Evolutionary conservation across 2,113 vertebrate species (phyloP).

Genomic region (Tachycineta bicolor): DNA sequence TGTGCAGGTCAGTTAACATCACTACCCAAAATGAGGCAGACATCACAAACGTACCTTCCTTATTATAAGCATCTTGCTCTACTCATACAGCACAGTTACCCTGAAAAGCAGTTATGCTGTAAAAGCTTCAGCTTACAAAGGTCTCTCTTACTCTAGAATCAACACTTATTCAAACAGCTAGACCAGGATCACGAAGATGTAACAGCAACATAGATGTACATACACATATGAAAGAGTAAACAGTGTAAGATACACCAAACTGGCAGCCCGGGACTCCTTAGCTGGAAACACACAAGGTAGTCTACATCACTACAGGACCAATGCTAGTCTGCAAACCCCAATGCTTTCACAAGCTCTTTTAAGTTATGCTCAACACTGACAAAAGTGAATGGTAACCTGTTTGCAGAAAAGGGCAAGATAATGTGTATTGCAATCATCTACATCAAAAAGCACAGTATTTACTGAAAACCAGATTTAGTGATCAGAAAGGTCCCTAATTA

Average conservation of each 20-base stretch:
- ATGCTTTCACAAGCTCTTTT: fast-evolving
- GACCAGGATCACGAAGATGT: neutral
- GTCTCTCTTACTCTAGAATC: neutral
- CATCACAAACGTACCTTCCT: neutral
- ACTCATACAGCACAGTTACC: neutral
- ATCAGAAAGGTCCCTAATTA: neutral
- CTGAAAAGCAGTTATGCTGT: neutral
- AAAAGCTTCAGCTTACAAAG: neutral
- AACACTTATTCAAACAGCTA: neutral
- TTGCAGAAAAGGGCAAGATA: neutral
- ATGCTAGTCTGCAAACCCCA: neutral
- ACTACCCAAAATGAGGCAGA: neutral
- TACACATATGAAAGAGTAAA: neutral
- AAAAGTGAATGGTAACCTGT: neutral
- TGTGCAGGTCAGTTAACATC: neutral
- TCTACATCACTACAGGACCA: neutral
- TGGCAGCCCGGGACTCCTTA: neutral
- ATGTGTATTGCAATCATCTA: neutral
- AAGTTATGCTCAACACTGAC: neutral
- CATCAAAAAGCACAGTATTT: neutral
- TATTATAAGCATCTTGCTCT: neutral
- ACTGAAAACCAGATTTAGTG: neutral
- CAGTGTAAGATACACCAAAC: neutral
- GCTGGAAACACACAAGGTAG: neutral
- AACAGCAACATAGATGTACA: neutral